A percentile compares a stretch with the other conserved stretches of the same genome.
These are phyloP conservation scores for Eufriesea mexicana DNA, from an alignment of 1,140 invertebrate species.

Conservation along the genomic window DNA sequence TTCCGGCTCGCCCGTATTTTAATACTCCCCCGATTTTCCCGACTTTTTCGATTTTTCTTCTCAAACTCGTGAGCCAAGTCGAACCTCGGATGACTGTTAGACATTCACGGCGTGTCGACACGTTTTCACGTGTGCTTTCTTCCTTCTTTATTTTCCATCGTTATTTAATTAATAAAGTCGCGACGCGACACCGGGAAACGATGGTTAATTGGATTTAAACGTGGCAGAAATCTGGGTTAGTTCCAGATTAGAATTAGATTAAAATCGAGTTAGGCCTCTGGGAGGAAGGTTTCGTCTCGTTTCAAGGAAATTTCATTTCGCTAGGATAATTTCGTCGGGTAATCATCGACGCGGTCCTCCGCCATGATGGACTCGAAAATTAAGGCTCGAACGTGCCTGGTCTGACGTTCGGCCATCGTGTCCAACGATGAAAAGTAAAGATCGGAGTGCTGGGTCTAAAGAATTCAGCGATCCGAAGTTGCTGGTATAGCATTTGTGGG, in stretches of 20 bases:
- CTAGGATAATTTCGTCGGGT: neutral
- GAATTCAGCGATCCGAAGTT: neutral
- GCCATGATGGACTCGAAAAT: neutral
- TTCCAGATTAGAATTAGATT: constrained; percentile 45
- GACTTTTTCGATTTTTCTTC: too few relatives aligned
- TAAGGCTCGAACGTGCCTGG: neutral
- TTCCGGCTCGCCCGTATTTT: neutral
- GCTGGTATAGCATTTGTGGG: constrained; percentile 9
- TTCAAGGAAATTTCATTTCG: neutral
- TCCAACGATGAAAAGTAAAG: too few relatives aligned
- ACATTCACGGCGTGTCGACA: too few relatives aligned
- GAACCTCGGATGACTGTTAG: too few relatives aligned
- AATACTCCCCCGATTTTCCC: too few relatives aligned
- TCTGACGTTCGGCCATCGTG: too few relatives aligned
- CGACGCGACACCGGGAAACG: neutral
- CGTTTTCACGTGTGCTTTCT: neutral
- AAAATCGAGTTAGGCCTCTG: constrained; percentile 14
- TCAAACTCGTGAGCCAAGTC: too few relatives aligned
- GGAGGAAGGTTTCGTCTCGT: neutral
- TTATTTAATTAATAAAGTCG: constrained; percentile 21
- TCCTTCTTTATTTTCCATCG: neutral
- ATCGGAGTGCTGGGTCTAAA: too few relatives aligned
- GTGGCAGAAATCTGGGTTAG: constrained; percentile 39
- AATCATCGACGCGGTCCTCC: neutral
- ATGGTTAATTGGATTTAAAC: constrained; percentile 29